Conservation (phyloP, 2,888 invertebrate genomes). For the Myathropa florea region DNA sequence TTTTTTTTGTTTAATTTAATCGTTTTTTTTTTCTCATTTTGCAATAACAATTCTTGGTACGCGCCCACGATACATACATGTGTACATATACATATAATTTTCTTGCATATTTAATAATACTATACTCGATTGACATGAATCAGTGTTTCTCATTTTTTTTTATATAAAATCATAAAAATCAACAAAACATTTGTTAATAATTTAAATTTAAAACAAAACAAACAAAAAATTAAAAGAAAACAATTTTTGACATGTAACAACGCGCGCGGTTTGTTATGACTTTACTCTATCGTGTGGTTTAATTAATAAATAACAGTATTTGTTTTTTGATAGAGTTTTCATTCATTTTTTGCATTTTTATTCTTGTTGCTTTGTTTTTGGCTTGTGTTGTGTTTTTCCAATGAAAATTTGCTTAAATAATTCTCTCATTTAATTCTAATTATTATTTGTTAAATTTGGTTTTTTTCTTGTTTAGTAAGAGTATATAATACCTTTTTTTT, state of each 20-base stretch:
- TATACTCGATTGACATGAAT: constrained; percentile 59
- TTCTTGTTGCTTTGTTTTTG: constrained; percentile 16
- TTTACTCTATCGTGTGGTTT: constrained; percentile 31
- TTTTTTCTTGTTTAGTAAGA: constrained; percentile 34
- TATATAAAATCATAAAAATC: constrained; percentile 38
- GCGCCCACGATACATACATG: constrained; percentile 29
- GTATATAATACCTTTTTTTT: constrained; percentile 60
- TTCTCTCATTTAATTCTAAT: constrained; percentile 31
- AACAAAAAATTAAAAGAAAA: not conserved
- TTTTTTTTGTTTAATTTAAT: constrained; percentile 40
- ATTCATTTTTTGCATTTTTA: constrained; percentile 6
- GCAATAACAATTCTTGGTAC: constrained; percentile 56
- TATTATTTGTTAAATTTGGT: constrained; percentile 32
- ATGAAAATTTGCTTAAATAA: constrained; percentile 17
- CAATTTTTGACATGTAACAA: constrained; percentile 50
- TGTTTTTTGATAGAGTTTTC: constrained; percentile 7
- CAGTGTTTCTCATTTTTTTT: constrained; percentile 17
- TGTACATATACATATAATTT: constrained; percentile 23
- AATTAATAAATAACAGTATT: constrained; percentile 64
- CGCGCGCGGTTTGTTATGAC: constrained; percentile 23
- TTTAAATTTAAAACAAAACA: constrained; percentile 1
- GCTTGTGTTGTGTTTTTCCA: constrained; percentile 11
- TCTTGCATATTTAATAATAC: constrained; percentile 52
- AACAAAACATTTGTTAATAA: constrained; percentile 43
- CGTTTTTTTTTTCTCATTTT: constrained; percentile 36